phyloP scores from a whole-genome alignment of 2,888 invertebrate species.

The Nephrocerus scutellatus region DNA sequence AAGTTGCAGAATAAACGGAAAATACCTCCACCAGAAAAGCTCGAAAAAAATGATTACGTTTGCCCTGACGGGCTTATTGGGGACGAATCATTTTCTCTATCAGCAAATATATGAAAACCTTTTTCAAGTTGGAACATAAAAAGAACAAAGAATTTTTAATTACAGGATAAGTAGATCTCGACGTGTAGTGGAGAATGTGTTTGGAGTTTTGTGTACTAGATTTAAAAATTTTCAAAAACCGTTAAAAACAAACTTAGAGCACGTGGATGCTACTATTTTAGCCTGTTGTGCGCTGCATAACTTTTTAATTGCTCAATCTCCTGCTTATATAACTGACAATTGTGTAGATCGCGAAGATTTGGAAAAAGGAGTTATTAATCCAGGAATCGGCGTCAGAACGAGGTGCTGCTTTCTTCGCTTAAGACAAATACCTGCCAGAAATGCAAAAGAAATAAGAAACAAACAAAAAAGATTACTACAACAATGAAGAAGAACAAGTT shows the following conservation, averaged over 20 bases:
- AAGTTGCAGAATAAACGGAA: conserved; percentile 4
- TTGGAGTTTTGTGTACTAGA: conserved; percentile 1
- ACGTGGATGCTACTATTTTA: conserved; percentile 4
- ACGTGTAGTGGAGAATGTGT: conserved; percentile 5
- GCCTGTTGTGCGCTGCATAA: conserved; percentile 3
- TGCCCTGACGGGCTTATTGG: conserved; percentile 1
- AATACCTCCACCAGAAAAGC: conserved; percentile 2
- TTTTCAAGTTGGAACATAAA: background rate
- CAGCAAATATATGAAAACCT: conserved; percentile 3
- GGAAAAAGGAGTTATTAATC: conserved; percentile 1
- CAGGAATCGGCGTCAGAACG: background rate
- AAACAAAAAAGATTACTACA: conserved; percentile 1
- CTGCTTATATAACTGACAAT: conserved; percentile 1
- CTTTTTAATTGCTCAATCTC: conserved; percentile 3
- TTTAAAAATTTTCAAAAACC: conserved; percentile 2
- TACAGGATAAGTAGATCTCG: conserved; percentile 1
- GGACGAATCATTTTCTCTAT: conserved; percentile 3
- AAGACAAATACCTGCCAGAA: background rate
- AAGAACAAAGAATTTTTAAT: conserved; percentile 3
- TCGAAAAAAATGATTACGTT: conserved; percentile 1
- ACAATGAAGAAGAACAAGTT: conserved; percentile 2
- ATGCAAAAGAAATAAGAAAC: background rate
- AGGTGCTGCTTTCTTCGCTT: background rate
- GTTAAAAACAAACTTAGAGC: conserved; percentile 1
- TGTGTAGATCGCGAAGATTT: conserved; percentile 1